phyloP scores from a whole-genome alignment of 2,797 vertebrate genomes.

The Lepus townsendii region DNA sequence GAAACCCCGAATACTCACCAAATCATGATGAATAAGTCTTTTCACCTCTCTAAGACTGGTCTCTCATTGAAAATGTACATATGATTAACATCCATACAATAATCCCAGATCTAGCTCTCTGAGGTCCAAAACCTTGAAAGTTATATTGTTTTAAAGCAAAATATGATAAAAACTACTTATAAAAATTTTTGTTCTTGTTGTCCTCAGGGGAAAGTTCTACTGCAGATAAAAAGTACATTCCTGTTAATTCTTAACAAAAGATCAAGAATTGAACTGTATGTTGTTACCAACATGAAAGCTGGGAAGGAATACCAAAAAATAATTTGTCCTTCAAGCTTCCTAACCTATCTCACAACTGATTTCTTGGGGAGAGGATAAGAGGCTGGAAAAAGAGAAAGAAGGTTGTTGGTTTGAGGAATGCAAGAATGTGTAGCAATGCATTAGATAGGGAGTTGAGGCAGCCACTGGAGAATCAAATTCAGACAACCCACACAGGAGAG shows the following conservation, averaged over 20 bases:
- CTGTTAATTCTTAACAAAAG: slow-evolving; percentile 52
- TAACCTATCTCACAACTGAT: not conserved
- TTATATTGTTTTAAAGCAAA: slow-evolving; percentile 4
- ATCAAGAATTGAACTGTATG: not conserved
- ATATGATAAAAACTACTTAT: slow-evolving; percentile 17
- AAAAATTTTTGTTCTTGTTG: slow-evolving; percentile 33
- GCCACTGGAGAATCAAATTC: not conserved
- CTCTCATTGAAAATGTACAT: not conserved
- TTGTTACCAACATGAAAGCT: not conserved
- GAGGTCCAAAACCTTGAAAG: slow-evolving; percentile 12
- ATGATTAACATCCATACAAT: not conserved
- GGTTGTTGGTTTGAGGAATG: not conserved
- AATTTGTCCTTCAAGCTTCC: not conserved
- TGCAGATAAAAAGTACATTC: not conserved
- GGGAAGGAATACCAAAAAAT: not conserved
- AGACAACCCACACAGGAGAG: not conserved
- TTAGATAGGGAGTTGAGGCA: not conserved
- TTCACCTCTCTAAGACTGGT: not conserved
- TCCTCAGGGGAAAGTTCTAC: not conserved
- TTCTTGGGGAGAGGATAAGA: slow-evolving; percentile 15
- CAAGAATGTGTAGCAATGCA: not conserved
- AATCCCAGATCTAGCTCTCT: slow-evolving; percentile 5
- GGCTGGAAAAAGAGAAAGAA: not conserved
- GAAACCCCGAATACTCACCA: not conserved
- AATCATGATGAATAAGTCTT: not conserved